Conservation (phyloP, 2,888 invertebrate species). For the Stenurella melanura region DNA sequence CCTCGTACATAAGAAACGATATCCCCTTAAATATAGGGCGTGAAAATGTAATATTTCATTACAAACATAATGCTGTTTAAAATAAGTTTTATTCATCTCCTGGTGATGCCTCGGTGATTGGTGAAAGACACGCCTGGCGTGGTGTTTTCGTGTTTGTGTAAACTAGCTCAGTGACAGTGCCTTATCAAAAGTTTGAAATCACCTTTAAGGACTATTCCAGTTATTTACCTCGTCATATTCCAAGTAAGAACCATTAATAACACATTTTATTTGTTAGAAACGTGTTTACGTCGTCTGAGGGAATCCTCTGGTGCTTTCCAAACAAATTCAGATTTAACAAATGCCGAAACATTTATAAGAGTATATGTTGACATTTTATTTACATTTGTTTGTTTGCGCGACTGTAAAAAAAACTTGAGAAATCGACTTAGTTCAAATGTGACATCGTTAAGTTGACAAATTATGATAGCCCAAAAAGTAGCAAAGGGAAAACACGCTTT, state of each 20-base stretch:
- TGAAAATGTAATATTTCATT: too few relatives aligned
- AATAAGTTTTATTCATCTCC: too few relatives aligned
- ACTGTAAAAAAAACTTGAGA: constrained; percentile 56
- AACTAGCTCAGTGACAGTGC: too few relatives aligned
- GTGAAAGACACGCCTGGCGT: too few relatives aligned
- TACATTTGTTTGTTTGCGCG: constrained; percentile 62
- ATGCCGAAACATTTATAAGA: constrained; percentile 45
- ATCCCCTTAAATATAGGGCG: too few relatives aligned
- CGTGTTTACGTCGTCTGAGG: constrained; percentile 11
- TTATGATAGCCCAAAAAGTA: constrained; percentile 62
- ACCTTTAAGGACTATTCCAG: too few relatives aligned
- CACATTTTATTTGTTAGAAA: constrained; percentile 2
- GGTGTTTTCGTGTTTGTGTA: too few relatives aligned
- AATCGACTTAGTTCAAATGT: constrained; percentile 63
- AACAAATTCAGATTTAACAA: constrained; percentile 35
- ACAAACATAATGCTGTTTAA: too few relatives aligned
- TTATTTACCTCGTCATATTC: background rate
- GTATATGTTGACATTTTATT: constrained; percentile 64
- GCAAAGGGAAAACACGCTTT: constrained; percentile 58
- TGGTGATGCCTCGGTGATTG: too few relatives aligned
- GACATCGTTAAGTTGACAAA: constrained; percentile 64
- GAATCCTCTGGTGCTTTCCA: constrained; percentile 6
- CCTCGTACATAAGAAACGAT: too few relatives aligned
- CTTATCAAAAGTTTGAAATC: too few relatives aligned
- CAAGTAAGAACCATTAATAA: constrained; percentile 34